These are phyloP conservation scores for Synanthedon tipuliformis DNA, from an alignment of 2,888 invertebrate genomes.

Conservation along the genomic window DNA sequence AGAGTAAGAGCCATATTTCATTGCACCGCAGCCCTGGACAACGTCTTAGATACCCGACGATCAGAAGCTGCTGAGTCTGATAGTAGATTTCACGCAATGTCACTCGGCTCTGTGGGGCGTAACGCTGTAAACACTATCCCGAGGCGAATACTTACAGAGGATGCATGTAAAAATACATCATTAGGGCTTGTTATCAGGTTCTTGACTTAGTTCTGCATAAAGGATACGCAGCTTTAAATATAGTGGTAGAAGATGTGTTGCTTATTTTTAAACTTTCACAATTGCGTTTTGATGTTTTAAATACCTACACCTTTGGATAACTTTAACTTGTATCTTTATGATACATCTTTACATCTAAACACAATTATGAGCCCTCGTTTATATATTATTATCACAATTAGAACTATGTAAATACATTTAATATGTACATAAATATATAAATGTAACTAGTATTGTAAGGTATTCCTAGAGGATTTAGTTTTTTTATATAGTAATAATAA, in stretches of 20 bases:
- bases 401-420: too few species aligned
- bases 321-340: too few species aligned
- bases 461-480: too few species aligned
- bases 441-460: too few species aligned
- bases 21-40: conserved; percentile 2
- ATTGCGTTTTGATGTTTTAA: too few species aligned
- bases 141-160: conserved; percentile 16
- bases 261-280: too few species aligned
- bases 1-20: conserved; percentile 20
- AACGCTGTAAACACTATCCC: conserved; percentile 20
- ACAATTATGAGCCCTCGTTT: too few species aligned
- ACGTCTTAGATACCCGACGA: conserved; percentile 13
- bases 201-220: neutral
- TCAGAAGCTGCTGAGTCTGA: conserved; percentile 30
- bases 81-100: conserved; percentile 58
- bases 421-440: too few species aligned
- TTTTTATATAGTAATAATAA: too few species aligned
- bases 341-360: too few species aligned
- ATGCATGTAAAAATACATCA: conserved; percentile 22
- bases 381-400: too few species aligned
- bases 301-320: too few species aligned
- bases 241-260: neutral
- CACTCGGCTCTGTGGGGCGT: conserved; percentile 18
- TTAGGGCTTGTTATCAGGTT: conserved; percentile 10
- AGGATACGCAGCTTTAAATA: neutral